Percentiles rank a stretch among this genome's conserved stretches.
Evolutionary conservation across 2,113 vertebrate genomes (phyloP).

Genomic region (Neotragus moschatus): DNA sequence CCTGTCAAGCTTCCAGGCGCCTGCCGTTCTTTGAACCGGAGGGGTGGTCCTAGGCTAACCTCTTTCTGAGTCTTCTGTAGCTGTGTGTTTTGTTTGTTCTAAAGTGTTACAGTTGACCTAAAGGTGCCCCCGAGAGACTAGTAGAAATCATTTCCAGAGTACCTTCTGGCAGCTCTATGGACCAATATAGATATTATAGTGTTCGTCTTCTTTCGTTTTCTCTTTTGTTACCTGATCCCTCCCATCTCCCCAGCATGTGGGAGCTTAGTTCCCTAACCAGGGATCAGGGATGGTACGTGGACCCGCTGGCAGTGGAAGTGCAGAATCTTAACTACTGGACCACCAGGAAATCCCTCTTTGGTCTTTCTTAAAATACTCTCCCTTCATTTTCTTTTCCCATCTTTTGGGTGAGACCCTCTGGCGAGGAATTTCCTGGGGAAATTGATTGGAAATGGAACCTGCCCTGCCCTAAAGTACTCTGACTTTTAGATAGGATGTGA

Average conservation of each 20-base stretch:
- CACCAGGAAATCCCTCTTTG: background rate
- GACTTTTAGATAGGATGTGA: background rate
- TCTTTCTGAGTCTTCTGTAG: background rate
- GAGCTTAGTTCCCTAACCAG: background rate
- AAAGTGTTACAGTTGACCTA: background rate
- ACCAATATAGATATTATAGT: background rate
- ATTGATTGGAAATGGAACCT: background rate
- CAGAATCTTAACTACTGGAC: background rate
- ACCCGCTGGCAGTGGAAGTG: background rate
- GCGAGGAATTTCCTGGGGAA: background rate
- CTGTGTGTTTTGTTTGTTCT: background rate
- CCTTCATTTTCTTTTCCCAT: background rate
- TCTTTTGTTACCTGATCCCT: background rate
- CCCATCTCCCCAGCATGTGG: background rate
- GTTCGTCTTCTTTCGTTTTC: conserved; percentile 13
- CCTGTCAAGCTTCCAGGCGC: background rate
- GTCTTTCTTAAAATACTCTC: background rate
- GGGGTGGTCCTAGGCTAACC: background rate
- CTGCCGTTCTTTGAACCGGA: background rate
- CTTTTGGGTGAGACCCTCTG: background rate
- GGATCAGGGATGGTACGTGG: background rate
- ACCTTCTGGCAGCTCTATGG: background rate
- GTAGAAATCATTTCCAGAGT: background rate
- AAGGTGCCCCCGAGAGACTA: background rate
- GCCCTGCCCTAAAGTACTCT: background rate